These are phyloP conservation scores for Zaprionus obscuricornis DNA, from an alignment of 2,888 invertebrate genomes.

Conservation along the genomic window DNA sequence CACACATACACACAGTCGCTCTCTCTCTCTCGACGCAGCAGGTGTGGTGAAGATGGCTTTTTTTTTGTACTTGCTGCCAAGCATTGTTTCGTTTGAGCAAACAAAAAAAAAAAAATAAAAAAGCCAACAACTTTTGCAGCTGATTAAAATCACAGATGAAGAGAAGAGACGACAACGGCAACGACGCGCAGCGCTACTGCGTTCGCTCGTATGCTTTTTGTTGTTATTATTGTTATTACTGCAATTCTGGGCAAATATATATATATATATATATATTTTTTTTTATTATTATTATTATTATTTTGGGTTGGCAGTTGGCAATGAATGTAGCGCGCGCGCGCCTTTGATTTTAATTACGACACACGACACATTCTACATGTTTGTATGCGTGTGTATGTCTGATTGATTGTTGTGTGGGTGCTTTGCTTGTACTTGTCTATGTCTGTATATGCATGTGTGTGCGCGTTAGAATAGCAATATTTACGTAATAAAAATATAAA, in stretches of 20 bases:
- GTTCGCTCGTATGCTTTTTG: conserved; percentile 42
- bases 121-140: conserved; percentile 55
- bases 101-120: conserved; percentile 21
- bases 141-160: conserved; percentile 71
- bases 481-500: conserved; percentile 61
- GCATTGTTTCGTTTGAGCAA: conserved; percentile 19
- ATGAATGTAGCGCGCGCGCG: conserved; percentile 65
- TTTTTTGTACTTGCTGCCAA: conserved; percentile 29
- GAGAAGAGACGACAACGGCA: conserved; percentile 34
- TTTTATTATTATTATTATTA: neutral
- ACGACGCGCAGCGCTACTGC: conserved; percentile 15
- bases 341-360: conserved; percentile 73
- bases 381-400: neutral
- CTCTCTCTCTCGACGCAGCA: conserved; percentile 53
- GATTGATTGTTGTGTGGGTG: neutral
- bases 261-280: conserved; percentile 39
- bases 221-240: conserved; percentile 13
- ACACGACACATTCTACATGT: conserved; percentile 27
- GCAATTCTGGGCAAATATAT: conserved; percentile 31
- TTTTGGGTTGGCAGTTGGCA: conserved; percentile 53
- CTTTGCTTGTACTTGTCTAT: no score
- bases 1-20: no score
- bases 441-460: conserved; percentile 1
- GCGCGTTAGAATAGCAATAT: conserved; percentile 24
- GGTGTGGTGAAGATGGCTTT: conserved; percentile 68